Base-by-base conservation (phyloP, 1,140 invertebrate genomes). In the Papilio xuthus region DNA sequence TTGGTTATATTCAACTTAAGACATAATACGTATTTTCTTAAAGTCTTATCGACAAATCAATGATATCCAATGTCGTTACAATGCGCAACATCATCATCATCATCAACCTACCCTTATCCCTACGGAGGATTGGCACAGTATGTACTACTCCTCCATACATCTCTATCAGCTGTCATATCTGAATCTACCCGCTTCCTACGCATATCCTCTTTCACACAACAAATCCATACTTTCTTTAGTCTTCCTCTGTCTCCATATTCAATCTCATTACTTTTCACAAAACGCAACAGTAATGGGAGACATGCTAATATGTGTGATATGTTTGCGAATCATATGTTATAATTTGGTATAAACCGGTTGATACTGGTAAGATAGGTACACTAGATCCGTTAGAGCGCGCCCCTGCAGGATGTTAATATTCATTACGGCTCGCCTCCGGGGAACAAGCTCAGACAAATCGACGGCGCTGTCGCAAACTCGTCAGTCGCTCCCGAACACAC, bases 341-440 rank as follows among this genome's bases (percentile, higher is more conserved):
- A 56, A 71, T 79, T 78, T 77, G 41, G 71, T 78, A 42, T 42
- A 70, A 76, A 71, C 44, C 70, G 20, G 74, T 69, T 28, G 44
- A 60, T 60, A 41, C 47, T 72, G 69, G 53, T 32, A 60, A 74
- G 44, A 60, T 74, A 77, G 28, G 73, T 75, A 60, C 10, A 76
- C 74, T 60, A 60, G 56, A 76, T 53, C 74, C 28, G 78, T 79
- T 75, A 82, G 78, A 76, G 63, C 41, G 15, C 42, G 74, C 42
- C 53, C 71, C 63, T 74, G 70, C 74, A 76, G 79, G 82, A 84
- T 86, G 86, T 89, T 89, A 88, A 89, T 89, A 89, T 89, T 89
- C 88, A 89, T 89, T 89, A 89, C 79, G 84, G 60, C 71, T 83
- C 82, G 82, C 79, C 86, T 77, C 81, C 41, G 23, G 83, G 82